Percentiles rank a stretch among this genome's conserved stretches.
These are phyloP conservation scores for Pseudococcus jackbeardsleyi DNA, from an alignment of 2,888 invertebrate genomes.

Conservation along the genomic window DNA sequence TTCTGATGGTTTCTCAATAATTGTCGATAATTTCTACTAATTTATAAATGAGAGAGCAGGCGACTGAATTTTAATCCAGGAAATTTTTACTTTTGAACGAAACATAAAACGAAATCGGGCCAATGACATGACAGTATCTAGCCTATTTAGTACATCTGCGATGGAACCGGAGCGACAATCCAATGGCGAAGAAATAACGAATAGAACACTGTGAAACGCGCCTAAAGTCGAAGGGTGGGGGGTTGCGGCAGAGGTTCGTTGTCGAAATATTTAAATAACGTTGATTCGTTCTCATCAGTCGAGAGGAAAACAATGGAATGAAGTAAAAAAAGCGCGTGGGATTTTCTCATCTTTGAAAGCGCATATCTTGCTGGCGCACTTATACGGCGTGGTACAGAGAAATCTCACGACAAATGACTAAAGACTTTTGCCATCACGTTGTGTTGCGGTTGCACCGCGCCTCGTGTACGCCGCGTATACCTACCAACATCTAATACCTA, in stretches of 20 bases:
- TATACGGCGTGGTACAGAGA: not conserved
- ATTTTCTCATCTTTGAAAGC: conserved; percentile 48
- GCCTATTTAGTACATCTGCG: no score
- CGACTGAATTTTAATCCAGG: no score
- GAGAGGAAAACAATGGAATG: conserved; percentile 2
- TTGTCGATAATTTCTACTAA: no score
- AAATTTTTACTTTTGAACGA: no score
- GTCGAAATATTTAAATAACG: conserved; percentile 20
- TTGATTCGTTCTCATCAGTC: conserved; percentile 16
- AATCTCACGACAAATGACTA: conserved; percentile 49
- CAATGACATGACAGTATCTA: no score
- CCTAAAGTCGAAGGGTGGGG: not conserved
- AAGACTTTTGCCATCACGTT: not conserved
- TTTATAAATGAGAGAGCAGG: no score
- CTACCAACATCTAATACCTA: not conserved
- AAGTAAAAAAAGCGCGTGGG: conserved; percentile 15
- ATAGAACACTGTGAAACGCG: no score
- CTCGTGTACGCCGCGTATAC: not conserved
- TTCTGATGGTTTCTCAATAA: no score
- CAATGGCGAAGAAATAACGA: no score
- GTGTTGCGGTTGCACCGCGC: not conserved
- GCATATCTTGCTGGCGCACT: not conserved
- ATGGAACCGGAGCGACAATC: no score
- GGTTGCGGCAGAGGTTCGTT: not conserved
- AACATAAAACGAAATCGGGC: no score